These are phyloP conservation scores for Kryptolebias marmoratus DNA, from an alignment of 2,113 vertebrate genomes.

Conservation along the genomic window DNA sequence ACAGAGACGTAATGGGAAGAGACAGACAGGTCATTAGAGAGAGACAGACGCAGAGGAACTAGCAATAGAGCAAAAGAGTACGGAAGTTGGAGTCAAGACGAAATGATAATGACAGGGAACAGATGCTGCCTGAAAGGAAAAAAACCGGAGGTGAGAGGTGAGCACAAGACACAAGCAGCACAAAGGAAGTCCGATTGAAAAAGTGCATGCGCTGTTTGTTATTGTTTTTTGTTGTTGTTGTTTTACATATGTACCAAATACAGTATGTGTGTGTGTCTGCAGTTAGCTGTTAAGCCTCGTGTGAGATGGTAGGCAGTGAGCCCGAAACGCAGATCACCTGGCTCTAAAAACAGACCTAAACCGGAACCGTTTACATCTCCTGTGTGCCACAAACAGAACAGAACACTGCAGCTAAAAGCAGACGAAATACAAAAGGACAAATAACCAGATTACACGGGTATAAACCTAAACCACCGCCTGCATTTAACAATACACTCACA, in stretches of 20 bases:
- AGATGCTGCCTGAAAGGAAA: conserved; percentile 33
- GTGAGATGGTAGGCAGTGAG: conserved; percentile 45
- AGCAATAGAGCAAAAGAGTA: background rate
- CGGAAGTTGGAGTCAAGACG: conserved; percentile 36
- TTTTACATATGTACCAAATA: background rate
- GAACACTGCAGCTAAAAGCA: conserved; percentile 14
- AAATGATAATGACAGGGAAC: conserved; percentile 35
- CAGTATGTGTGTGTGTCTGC: conserved; percentile 2
- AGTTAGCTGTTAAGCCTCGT: conserved; percentile 30
- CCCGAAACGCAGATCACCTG: conserved; percentile 68
- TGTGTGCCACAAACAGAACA: conserved; percentile 1
- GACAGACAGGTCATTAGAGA: conserved; percentile 38
- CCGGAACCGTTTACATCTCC: conserved; percentile 26
- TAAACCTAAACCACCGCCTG: conserved; percentile 5
- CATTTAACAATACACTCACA: background rate
- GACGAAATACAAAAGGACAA: conserved; percentile 20
- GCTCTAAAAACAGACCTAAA: conserved; percentile 43
- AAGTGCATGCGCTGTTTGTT: conserved; percentile 4
- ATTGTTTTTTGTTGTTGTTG: conserved; percentile 7
- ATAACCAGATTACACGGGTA: conserved; percentile 26
- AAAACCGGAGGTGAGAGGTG: conserved; percentile 28
- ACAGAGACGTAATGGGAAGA: conserved; percentile 32
- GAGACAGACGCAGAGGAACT: background rate
- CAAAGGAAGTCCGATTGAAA: conserved; percentile 7
- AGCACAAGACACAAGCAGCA: conserved; percentile 22